Evolutionary conservation across 2,113 vertebrate species (phyloP).

Genomic region (Epinephelus lanceolatus): DNA sequence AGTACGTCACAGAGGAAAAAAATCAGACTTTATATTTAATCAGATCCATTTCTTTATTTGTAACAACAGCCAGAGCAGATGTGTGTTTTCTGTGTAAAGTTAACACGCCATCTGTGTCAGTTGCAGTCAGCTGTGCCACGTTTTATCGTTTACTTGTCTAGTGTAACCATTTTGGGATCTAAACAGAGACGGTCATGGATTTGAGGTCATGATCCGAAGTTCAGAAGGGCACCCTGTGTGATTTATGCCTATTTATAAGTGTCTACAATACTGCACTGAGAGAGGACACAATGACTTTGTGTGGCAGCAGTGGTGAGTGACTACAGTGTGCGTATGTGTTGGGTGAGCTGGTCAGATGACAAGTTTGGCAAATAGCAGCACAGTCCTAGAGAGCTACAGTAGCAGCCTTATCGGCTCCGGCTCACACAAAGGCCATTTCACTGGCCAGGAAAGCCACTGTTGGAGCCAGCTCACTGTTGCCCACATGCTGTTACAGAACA

Average conservation of each 20-base stretch:
- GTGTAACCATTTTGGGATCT: not conserved
- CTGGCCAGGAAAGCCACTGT: not conserved
- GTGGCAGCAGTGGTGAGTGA: not conserved
- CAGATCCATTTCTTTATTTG: not conserved
- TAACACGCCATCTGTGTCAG: not conserved
- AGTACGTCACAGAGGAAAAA: not conserved
- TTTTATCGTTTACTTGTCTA: not conserved
- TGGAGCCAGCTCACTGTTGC: not conserved
- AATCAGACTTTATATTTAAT: slow-evolving; percentile 9
- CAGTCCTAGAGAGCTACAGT: slow-evolving; percentile 33
- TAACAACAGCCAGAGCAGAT: not conserved
- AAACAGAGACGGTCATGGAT: not conserved
- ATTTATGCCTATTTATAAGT: slow-evolving; percentile 22
- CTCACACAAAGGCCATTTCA: slow-evolving; percentile 4
- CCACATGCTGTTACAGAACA: slow-evolving; percentile 17
- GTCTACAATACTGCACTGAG: slow-evolving; percentile 29
- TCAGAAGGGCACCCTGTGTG: not conserved
- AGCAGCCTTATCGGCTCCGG: slow-evolving; percentile 51
- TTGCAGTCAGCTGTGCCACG: not conserved
- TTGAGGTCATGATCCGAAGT: not conserved
- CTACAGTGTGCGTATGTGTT: slow-evolving; percentile 23
- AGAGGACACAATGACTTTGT: slow-evolving; percentile 13
- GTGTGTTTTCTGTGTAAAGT: not conserved
- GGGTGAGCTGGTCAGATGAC: slow-evolving; percentile 55
- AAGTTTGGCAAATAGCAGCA: slow-evolving; percentile 40